phyloP scores from a whole-genome alignment of 1,140 invertebrate species.

The Palaemon carinicauda region DNA sequence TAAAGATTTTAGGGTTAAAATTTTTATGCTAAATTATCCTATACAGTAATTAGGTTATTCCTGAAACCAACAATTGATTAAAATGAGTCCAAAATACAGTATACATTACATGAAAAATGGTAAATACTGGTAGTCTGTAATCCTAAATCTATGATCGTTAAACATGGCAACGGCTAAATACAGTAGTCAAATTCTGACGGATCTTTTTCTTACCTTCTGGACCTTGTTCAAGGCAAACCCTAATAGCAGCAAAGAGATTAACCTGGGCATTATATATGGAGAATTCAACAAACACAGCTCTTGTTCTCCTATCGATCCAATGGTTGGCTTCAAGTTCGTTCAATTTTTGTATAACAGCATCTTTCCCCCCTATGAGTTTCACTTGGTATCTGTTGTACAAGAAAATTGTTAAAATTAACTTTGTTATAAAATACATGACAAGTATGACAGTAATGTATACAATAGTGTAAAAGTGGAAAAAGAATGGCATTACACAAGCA shows the following conservation, averaged over 20 bases:
- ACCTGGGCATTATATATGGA: slow-evolving; percentile 70
- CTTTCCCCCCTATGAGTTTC: slow-evolving; percentile 64
- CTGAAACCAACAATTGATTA: too few species aligned
- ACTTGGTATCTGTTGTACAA: slow-evolving; percentile 68
- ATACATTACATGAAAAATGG: background rate
- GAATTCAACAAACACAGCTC: slow-evolving; percentile 71
- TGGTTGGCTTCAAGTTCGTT: slow-evolving; percentile 63
- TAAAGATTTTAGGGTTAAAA: too few species aligned
- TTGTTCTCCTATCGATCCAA: slow-evolving; percentile 70
- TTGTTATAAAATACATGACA: too few species aligned
- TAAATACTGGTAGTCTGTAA: background rate
- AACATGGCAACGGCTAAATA: background rate
- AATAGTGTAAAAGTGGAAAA: too few species aligned
- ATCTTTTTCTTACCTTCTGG: slow-evolving; percentile 63
- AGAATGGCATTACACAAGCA: too few species aligned
- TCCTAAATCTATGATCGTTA: background rate
- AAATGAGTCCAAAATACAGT: background rate
- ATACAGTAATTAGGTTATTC: too few species aligned
- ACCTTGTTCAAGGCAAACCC: slow-evolving; percentile 62
- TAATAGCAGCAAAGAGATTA: slow-evolving; percentile 45
- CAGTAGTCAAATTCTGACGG: background rate
- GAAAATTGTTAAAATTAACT: background rate
- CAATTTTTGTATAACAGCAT: slow-evolving; percentile 63
- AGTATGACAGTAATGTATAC: too few species aligned
- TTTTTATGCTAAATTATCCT: too few species aligned